Percentiles rank a stretch among this genome's conserved stretches.
phyloP scores from a whole-genome alignment of 30 jellyfish, hydroid and myxozoan genomes.

The Pelagia noctiluca region DNA sequence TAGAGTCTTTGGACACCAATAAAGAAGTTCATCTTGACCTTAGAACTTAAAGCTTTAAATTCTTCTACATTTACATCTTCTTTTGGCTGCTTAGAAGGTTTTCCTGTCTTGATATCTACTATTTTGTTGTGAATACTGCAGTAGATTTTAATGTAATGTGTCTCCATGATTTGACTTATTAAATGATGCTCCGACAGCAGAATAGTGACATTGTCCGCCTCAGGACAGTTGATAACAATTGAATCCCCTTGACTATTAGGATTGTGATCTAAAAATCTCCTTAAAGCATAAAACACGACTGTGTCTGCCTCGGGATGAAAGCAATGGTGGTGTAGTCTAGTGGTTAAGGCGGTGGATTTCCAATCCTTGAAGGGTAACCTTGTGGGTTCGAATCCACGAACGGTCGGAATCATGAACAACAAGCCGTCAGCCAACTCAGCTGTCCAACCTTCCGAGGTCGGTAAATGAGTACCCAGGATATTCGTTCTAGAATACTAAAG shows the following conservation, averaged over 20 bases:
- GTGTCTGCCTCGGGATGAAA: constrained; percentile 67
- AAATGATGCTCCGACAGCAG: constrained; percentile 50
- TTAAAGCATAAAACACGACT: constrained; percentile 57
- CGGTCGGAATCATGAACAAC: too few species aligned
- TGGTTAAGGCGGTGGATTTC: too few species aligned
- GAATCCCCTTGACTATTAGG: constrained; percentile 16
- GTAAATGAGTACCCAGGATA: too few species aligned
- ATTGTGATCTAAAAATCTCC: constrained; percentile 12
- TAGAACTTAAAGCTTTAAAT: constrained; percentile 10
- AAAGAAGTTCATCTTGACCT: constrained; percentile 49
- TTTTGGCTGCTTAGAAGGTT: constrained; percentile 44
- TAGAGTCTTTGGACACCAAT: constrained; percentile 39
- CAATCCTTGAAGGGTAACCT: too few species aligned
- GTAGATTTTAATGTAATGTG: not conserved
- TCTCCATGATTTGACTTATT: not conserved
- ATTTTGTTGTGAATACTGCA: constrained; percentile 39
- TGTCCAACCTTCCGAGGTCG: too few species aligned
- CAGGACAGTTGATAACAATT: constrained; percentile 47
- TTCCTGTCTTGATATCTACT: constrained; percentile 57
- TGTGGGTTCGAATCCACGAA: too few species aligned
- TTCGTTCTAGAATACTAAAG: too few species aligned
- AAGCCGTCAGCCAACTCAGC: too few species aligned
- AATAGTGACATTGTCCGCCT: constrained; percentile 59
- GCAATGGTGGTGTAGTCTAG: too few species aligned
- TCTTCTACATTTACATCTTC: constrained; percentile 42